A percentile compares a stretch with the other conserved stretches of the same genome.
These are phyloP conservation scores for Schizopygopsis pylzovi DNA, from an alignment of 2,797 vertebrate genomes.

Conservation along the genomic window DNA sequence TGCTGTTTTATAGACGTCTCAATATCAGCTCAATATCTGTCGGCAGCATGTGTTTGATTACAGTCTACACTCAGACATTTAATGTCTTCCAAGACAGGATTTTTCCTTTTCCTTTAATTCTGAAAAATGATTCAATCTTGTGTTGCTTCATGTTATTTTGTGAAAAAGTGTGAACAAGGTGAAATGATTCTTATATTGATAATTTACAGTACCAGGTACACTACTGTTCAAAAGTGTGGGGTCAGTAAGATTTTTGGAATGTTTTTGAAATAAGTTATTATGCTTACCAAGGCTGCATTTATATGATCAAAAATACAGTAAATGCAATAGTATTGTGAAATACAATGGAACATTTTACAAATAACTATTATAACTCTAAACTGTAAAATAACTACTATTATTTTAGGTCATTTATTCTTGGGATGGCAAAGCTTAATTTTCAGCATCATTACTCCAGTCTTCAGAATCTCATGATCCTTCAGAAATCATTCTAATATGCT, in stretches of 20 bases:
- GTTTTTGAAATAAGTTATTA: not conserved
- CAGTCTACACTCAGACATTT: constrained; percentile 7
- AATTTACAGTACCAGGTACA: not conserved
- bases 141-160: not conserved
- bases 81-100: not conserved
- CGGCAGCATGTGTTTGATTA: constrained; percentile 34
- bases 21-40: constrained; percentile 4
- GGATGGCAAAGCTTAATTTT: not conserved
- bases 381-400: not conserved
- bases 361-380: not conserved
- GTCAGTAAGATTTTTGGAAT: not conserved
- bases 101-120: not conserved
- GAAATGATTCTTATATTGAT: not conserved
- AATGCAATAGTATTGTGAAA: not conserved
- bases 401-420: not conserved
- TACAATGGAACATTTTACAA: not conserved
- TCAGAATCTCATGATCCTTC: not conserved
- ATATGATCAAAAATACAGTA: not conserved
- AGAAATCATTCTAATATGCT: not conserved
- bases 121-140: constrained; percentile 3
- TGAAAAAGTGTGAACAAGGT: not conserved
- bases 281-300: not conserved
- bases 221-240: not conserved
- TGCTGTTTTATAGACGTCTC: constrained; percentile 4
- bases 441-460: not conserved